These are phyloP conservation scores for Nannobrachium achirus DNA, from an alignment of 2,113 vertebrate genomes.

Conservation along the genomic window DNA sequence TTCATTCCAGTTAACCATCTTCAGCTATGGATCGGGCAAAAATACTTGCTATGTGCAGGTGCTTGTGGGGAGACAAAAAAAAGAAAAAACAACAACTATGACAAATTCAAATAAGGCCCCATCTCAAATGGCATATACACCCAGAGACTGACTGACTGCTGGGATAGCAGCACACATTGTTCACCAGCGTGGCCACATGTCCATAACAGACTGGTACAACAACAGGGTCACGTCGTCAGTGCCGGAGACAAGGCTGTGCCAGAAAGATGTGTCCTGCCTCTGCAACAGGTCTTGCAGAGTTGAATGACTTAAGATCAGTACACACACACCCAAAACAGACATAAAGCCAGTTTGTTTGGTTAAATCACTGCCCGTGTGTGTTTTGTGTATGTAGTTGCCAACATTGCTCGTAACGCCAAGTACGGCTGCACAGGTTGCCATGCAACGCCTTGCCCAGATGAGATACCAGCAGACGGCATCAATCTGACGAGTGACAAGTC, in stretches of 20 bases:
- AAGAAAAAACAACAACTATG: constrained; percentile 29
- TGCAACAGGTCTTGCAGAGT: not conserved
- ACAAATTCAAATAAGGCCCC: constrained; percentile 65
- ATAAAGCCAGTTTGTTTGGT: constrained; percentile 21
- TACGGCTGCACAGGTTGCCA: constrained; percentile 59
- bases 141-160: constrained; percentile 1
- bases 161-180: not conserved
- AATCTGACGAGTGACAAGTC: too few relatives aligned
- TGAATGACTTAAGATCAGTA: not conserved
- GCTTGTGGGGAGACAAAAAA: constrained; percentile 31
- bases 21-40: not conserved
- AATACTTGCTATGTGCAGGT: constrained; percentile 29
- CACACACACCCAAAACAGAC: not conserved
- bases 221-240: not conserved
- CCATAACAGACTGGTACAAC: constrained; percentile 6
- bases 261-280: not conserved
- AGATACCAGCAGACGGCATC: not conserved
- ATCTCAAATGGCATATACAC: constrained; percentile 47
- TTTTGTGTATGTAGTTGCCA: constrained; percentile 46
- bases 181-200: constrained; percentile 6
- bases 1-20: constrained; percentile 22
- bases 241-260: not conserved
- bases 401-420: constrained; percentile 48
- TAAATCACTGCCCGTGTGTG: constrained; percentile 24
- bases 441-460: constrained; percentile 56